A percentile compares a stretch with the other conserved stretches of the same genome.
phyloP scores from a whole-genome alignment of 2,888 invertebrate species.

The Cantharis lateralis region DNA sequence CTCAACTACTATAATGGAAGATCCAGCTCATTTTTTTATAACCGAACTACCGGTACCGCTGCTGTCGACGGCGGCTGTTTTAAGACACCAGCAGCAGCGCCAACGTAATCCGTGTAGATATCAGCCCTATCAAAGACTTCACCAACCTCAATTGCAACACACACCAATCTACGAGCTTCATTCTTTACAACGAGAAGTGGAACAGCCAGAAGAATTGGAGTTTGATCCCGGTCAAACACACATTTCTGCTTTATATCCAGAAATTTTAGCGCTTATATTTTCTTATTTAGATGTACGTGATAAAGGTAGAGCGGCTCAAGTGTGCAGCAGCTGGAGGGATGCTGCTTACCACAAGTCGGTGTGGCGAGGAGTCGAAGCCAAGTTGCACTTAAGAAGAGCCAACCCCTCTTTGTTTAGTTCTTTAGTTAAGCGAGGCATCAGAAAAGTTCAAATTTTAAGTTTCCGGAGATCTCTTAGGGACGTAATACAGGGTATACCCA shows the following conservation, averaged over 20 bases:
- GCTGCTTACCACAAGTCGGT: slow-evolving; percentile 91
- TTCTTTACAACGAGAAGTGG: slow-evolving; percentile 32
- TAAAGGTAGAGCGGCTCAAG: slow-evolving; percentile 88
- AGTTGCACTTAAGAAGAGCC: slow-evolving; percentile 82
- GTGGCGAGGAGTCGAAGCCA: slow-evolving; percentile 93
- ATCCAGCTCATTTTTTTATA: slow-evolving; percentile 61
- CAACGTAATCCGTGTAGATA: slow-evolving; percentile 57
- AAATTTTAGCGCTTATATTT: slow-evolving; percentile 90
- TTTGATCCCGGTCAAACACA: slow-evolving; percentile 64
- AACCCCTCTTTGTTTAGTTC: slow-evolving; percentile 85
- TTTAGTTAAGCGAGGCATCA: slow-evolving; percentile 84
- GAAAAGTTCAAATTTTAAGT: slow-evolving; percentile 86
- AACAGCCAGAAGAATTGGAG: slow-evolving; percentile 37
- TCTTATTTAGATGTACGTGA: slow-evolving; percentile 86
- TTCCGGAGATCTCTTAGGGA: slow-evolving; percentile 81
- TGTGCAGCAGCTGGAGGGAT: slow-evolving; percentile 87
- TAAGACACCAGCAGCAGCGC: slow-evolving; percentile 59
- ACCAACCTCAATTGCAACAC: slow-evolving; percentile 64
- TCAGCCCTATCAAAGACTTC: slow-evolving; percentile 69
- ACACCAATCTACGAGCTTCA: slow-evolving; percentile 54
- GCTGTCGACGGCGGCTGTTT: slow-evolving; percentile 57
- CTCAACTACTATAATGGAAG: slow-evolving; percentile 57
- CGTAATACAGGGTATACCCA: slow-evolving; percentile 83
- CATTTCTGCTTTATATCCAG: slow-evolving; percentile 88
- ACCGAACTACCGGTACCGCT: slow-evolving; percentile 64